phyloP scores from a whole-genome alignment of 2,797 vertebrate genomes.

The Neosilurus hyrtlii region DNA sequence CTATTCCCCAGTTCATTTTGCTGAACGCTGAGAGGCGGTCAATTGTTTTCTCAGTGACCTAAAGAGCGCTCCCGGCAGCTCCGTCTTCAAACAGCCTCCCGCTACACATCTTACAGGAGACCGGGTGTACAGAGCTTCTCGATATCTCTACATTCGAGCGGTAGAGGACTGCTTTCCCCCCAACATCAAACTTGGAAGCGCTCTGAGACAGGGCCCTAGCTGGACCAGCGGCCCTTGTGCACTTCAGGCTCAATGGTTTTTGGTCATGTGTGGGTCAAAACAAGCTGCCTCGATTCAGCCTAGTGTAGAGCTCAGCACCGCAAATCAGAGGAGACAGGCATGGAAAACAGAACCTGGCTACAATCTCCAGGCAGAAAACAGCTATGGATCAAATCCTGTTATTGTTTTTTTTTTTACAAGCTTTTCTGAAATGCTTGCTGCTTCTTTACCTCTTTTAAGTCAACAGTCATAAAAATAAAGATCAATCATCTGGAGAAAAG shows the following conservation, averaged over 20 bases:
- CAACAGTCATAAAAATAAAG: slow-evolving; percentile 50
- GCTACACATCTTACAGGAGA: slow-evolving; percentile 52
- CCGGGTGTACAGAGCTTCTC: slow-evolving; percentile 50
- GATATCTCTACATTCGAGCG: slow-evolving; percentile 52
- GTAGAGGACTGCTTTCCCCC: slow-evolving; percentile 52
- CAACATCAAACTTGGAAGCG: slow-evolving; percentile 37
- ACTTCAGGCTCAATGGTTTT: slow-evolving; percentile 32
- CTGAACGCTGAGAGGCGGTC: slow-evolving; percentile 43
- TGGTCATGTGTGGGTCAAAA: slow-evolving; percentile 20
- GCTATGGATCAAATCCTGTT: slow-evolving; percentile 48
- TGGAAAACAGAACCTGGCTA: slow-evolving; percentile 66
- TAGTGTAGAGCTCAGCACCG: slow-evolving; percentile 61
- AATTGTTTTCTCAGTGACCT: slow-evolving; percentile 58
- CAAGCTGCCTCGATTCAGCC: slow-evolving; percentile 41
- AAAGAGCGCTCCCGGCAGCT: slow-evolving; percentile 60
- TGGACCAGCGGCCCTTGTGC: slow-evolving; percentile 21
- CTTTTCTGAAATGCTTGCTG: slow-evolving; percentile 35
- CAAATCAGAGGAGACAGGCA: slow-evolving; percentile 71
- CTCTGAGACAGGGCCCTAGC: slow-evolving; percentile 21
- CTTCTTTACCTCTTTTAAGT: slow-evolving; percentile 46
- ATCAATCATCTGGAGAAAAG: slow-evolving; percentile 42
- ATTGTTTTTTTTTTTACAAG: slow-evolving; percentile 42
- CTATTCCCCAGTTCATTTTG: slow-evolving; percentile 59
- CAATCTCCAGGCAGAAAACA: slow-evolving; percentile 61
- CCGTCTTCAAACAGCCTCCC: slow-evolving; percentile 53